Evolutionary conservation across 2,797 vertebrate genomes (phyloP).

Genomic region (Silurus lanzhouensis): DNA sequence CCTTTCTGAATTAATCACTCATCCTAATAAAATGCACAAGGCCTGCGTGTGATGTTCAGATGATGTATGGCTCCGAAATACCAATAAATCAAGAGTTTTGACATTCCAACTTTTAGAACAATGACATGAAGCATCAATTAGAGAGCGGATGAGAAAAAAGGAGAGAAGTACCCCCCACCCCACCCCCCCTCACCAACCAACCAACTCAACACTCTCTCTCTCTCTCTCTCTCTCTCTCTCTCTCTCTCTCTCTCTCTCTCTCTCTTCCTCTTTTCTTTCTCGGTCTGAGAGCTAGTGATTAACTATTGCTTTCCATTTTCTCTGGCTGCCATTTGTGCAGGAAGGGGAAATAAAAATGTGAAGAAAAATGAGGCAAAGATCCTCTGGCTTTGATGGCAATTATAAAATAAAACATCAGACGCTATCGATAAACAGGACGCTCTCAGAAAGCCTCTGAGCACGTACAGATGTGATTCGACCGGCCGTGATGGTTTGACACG

Average conservation of each 20-base stretch:
- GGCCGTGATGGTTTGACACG: not conserved
- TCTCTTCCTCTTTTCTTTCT: slow-evolving; percentile 42
- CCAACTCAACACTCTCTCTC: not conserved
- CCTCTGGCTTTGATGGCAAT: slow-evolving; percentile 46
- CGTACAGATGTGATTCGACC: not conserved
- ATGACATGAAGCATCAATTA: slow-evolving; percentile 71
- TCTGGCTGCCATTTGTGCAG: slow-evolving; percentile 67
- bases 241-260: not conserved
- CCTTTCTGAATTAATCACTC: slow-evolving; percentile 69
- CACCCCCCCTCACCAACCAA: not conserved
- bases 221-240: not conserved
- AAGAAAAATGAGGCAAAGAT: slow-evolving; percentile 45
- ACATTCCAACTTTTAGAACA: slow-evolving; percentile 70
- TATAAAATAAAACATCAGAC: slow-evolving; percentile 47
- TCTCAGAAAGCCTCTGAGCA: not conserved
- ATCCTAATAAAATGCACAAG: slow-evolving; percentile 71
- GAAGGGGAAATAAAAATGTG: not conserved
- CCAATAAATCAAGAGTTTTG: slow-evolving; percentile 74
- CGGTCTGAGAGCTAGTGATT: slow-evolving; percentile 68
- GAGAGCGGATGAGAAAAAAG: slow-evolving; percentile 51
- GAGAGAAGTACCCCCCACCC: slow-evolving; percentile 26
- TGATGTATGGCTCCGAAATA: slow-evolving; percentile 70
- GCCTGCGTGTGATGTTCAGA: slow-evolving; percentile 65
- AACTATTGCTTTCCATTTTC: slow-evolving; percentile 66
- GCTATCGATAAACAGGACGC: slow-evolving; percentile 21